phyloP scores from a whole-genome alignment of 2,113 vertebrate species.

The Toxotes jaculatrix region DNA sequence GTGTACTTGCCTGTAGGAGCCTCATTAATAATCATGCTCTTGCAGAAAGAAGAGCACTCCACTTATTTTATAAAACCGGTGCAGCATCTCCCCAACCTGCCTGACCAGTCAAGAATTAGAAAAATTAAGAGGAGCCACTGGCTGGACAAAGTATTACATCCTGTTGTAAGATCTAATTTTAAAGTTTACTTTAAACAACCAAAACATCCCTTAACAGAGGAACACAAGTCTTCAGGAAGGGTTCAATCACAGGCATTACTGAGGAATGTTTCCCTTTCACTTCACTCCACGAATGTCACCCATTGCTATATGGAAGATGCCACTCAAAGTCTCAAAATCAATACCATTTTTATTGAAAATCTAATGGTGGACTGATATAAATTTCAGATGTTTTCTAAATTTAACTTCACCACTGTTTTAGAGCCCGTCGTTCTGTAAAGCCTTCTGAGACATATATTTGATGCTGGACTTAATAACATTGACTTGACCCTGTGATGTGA shows the following conservation, averaged over 20 bases:
- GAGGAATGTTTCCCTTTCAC: too few species aligned
- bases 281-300: neutral
- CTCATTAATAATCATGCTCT: constrained; percentile 38
- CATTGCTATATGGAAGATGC: too few species aligned
- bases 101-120: neutral
- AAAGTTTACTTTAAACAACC: too few species aligned
- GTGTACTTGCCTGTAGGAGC: constrained; percentile 26
- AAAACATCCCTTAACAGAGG: neutral
- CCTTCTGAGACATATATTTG: too few species aligned
- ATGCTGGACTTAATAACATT: too few species aligned
- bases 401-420: too few species aligned
- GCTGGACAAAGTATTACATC: neutral
- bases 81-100: constrained; percentile 19
- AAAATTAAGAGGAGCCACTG: neutral
- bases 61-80: constrained; percentile 23
- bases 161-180: neutral
- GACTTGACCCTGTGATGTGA: too few species aligned
- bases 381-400: too few species aligned
- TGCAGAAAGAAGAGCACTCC: constrained; percentile 13
- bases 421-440: too few species aligned
- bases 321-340: too few species aligned
- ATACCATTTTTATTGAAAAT: too few species aligned
- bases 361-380: too few species aligned
- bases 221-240: neutral
- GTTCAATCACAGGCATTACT: neutral